Percentiles rank a stretch among this genome's conserved stretches.
Evolutionary conservation across 2,113 vertebrate genomes (phyloP).

Genomic region (Equus przewalskii): DNA sequence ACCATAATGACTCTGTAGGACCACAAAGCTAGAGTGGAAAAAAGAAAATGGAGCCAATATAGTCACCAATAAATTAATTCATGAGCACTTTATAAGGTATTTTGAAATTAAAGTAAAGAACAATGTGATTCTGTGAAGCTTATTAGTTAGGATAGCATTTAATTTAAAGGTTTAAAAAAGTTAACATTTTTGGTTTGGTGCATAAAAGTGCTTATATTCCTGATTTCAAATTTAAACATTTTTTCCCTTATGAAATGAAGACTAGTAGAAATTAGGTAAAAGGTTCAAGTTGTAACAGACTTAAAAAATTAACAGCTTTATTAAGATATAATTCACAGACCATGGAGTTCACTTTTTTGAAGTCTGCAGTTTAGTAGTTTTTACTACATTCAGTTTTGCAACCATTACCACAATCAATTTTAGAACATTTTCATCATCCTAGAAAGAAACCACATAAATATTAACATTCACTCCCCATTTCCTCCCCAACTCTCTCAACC

Average conservation of each 20-base stretch:
- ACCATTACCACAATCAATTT: not conserved
- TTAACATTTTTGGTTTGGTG: not conserved
- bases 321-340: not conserved
- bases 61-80: not conserved
- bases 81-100: not conserved
- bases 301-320: not conserved
- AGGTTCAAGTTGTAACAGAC: not conserved
- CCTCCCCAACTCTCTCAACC: not conserved
- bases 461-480: not conserved
- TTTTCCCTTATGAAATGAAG: constrained; percentile 50
- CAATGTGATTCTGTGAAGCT: not conserved
- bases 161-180: constrained; percentile 10
- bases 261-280: constrained; percentile 44
- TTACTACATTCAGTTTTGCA: not conserved
- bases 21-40: not conserved
- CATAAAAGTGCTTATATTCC: not conserved
- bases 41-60: not conserved
- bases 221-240: constrained; percentile 37
- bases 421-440: constrained; percentile 45
- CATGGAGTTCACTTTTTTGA: not conserved
- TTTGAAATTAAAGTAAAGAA: constrained; percentile 35
- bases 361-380: not conserved
- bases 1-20: not conserved
- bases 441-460: not conserved
- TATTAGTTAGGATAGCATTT: constrained; percentile 7